A percentile compares a stretch with the other conserved stretches of the same genome.
These are phyloP conservation scores for Lysiphlebus fabarum DNA, from an alignment of 1,140 invertebrate genomes.

Conservation along the genomic window DNA sequence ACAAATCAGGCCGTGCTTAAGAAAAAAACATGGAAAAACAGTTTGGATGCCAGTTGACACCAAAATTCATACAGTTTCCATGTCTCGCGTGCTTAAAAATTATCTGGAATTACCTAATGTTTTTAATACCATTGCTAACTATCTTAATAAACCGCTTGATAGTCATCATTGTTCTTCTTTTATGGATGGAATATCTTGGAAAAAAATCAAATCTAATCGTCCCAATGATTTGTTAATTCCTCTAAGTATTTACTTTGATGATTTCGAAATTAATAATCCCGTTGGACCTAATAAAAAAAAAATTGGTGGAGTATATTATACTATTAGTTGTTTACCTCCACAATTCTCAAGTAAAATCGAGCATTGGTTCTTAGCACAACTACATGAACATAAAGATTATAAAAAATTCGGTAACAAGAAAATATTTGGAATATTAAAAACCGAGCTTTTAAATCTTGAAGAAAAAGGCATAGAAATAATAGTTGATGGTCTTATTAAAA, in stretches of 20 bases:
- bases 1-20: too few species aligned
- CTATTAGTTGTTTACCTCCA: slow-evolving; percentile 16
- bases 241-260: neutral
- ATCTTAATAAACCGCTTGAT: neutral
- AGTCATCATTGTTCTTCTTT: neutral
- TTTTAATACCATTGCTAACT: neutral
- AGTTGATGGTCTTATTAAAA: slow-evolving; percentile 20
- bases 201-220: neutral
- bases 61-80: too few species aligned
- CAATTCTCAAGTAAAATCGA: slow-evolving; percentile 18
- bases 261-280: slow-evolving; percentile 4
- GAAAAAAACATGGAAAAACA: too few species aligned
- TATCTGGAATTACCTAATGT: slow-evolving; percentile 17
- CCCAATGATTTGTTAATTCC: neutral
- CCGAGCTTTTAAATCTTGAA: slow-evolving; percentile 23
- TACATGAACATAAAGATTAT: slow-evolving; percentile 13
- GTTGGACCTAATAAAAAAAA: neutral
- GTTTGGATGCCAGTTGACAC: too few species aligned
- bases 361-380: slow-evolving; percentile 22
- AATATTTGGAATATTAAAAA: slow-evolving; percentile 20
- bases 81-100: neutral
- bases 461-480: slow-evolving; percentile 24
- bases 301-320: slow-evolving; percentile 20
- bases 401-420: slow-evolving; percentile 11
- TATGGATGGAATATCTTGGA: neutral